Evolutionary conservation across 2,888 invertebrate species (phyloP).

Genomic region (Metalampra italica): DNA sequence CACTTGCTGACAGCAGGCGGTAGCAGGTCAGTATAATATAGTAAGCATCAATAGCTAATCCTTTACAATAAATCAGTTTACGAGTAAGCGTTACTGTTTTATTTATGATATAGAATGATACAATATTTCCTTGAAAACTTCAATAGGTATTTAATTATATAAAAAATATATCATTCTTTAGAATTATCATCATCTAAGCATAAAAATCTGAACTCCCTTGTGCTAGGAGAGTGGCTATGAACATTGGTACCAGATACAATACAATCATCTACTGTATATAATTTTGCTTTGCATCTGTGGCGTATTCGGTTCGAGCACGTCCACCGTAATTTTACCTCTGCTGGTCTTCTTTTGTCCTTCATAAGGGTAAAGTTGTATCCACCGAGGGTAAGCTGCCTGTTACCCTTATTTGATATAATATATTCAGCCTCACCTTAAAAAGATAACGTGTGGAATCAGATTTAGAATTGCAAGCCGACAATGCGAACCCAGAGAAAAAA

Average conservation of each 20-base stretch:
- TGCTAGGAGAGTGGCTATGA: slow-evolving; percentile 10
- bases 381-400: slow-evolving; percentile 25
- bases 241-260: slow-evolving; percentile 7
- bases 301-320: slow-evolving; percentile 20
- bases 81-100: too few relatives aligned
- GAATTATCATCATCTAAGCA: slow-evolving; percentile 15
- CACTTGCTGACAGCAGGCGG: too few relatives aligned
- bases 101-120: too few relatives aligned
- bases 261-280: slow-evolving; percentile 11
- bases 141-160: too few relatives aligned
- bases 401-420: slow-evolving; percentile 16
- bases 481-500: too few relatives aligned
- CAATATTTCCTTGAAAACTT: too few relatives aligned
- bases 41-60: too few relatives aligned
- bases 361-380: slow-evolving; percentile 32
- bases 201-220: background rate
- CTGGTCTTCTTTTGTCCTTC: slow-evolving; percentile 9
- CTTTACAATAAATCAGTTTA: too few relatives aligned
- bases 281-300: slow-evolving; percentile 14
- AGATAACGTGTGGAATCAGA: background rate
- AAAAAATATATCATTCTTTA: too few relatives aligned
- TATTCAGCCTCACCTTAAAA: background rate
- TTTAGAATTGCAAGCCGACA: background rate
- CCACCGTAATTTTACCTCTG: slow-evolving; percentile 22
- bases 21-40: too few relatives aligned